Conservation (phyloP, 2,888 invertebrate genomes). For the Erebia palarica region DNA sequence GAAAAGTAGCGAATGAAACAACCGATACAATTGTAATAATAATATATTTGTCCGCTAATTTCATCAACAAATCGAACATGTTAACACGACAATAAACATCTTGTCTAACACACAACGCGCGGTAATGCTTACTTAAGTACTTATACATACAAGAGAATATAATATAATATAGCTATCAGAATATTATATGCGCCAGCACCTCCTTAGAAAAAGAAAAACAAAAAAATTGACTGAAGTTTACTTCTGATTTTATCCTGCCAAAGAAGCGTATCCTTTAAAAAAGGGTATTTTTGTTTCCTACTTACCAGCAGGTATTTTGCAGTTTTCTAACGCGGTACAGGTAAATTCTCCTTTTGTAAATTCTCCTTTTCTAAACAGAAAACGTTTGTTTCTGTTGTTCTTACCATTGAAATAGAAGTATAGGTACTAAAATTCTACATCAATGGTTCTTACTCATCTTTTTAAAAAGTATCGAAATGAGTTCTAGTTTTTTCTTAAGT, state of each 20-base stretch:
- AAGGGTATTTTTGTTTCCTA: too few relatives aligned
- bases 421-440: too few relatives aligned
- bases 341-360: too few relatives aligned
- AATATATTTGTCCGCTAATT: conserved; percentile 54
- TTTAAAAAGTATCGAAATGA: too few relatives aligned
- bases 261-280: too few relatives aligned
- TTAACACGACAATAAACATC: conserved; percentile 60
- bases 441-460: too few relatives aligned
- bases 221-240: not conserved
- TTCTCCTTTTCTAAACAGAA: too few relatives aligned
- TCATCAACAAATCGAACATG: conserved; percentile 59
- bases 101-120: conserved; percentile 50
- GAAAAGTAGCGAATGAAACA: conserved; percentile 13
- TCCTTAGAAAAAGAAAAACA: conserved; percentile 8
- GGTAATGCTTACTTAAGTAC: conserved; percentile 33
- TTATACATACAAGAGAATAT: conserved; percentile 5
- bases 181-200: conserved; percentile 1
- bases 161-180: not conserved
- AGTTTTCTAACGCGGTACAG: too few relatives aligned
- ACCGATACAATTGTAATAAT: conserved; percentile 35
- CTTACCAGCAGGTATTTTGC: too few relatives aligned
- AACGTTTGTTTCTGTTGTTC: too few relatives aligned
- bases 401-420: too few relatives aligned
- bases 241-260: not conserved
- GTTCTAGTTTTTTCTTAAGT: too few relatives aligned